Evolutionary conservation across 1,140 invertebrate species (phyloP), one percentile per base, ranked within the genome.

Genomic region (Drosophila carrolli): DNA sequence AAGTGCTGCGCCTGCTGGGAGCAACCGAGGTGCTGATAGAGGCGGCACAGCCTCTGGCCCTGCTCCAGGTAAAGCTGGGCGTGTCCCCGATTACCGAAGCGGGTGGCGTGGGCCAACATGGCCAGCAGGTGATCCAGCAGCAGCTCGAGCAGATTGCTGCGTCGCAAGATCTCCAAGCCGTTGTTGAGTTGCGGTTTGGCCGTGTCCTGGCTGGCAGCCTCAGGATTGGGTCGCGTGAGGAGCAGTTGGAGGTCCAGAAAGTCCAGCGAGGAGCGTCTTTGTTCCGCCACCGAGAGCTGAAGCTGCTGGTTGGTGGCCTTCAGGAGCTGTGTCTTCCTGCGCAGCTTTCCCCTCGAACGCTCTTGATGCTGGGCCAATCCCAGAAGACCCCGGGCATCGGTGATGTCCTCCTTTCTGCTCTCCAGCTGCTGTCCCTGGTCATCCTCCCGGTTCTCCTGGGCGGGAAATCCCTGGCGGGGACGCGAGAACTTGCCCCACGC

Each of bases 31-130:
- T 96, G 95, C 38, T 93, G 93, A 13, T 97, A 93, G 0, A 97
- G 88, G 47, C 93, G 93, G 23, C 94, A 94, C 4, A 97, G 92
- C 56, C 96, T 93, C 56, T 94, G 94, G 0, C 95, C 94, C 73
- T 97, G 96, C 51, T 95, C 93, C 10, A 96, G 89, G 68, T 96
- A 96, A 19, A 95, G 93, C 1, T 93, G 91, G 32, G 95, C 95
- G 77, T 95, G 94, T 47, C 93, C 90, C 23, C 93, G 91, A 1
- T 95, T 93, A 14, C 94, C 93, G 3, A 84, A 85, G 16, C 74
- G 56, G 0, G 63, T 68, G 2, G 91, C 71, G 27, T 71, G 70
- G 19, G 38, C 44, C 16, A 89, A 9, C 91, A 90, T 90, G 38
- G 67, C 66, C 23, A 92, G 58, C 46, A 81, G 29, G 43, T 92